Conservation (phyloP, 2,797 vertebrate genomes). For the Anolis apletophallus region DNA sequence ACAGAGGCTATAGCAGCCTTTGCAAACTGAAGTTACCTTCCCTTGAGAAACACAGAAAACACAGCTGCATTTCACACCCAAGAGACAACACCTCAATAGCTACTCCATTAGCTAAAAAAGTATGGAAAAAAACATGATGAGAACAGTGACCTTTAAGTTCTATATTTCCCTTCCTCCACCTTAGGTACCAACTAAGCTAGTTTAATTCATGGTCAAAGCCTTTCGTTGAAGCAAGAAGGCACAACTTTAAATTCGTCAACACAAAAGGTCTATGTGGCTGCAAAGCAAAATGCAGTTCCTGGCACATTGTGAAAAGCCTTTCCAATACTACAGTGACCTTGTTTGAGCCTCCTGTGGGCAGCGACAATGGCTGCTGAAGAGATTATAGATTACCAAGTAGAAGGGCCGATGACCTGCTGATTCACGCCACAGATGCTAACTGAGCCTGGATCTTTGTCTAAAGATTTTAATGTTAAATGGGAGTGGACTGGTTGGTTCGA, state of each 20-base stretch:
- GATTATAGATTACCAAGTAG: not conserved
- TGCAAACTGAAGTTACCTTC: not conserved
- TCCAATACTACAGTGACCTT: slow-evolving; percentile 11
- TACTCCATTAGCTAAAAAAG: not conserved
- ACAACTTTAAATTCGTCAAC: not conserved
- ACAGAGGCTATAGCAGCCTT: not conserved
- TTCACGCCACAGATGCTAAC: rapidly evolving
- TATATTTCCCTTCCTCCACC: not conserved
- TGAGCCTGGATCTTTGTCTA: not conserved
- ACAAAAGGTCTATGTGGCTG: slow-evolving; percentile 13
- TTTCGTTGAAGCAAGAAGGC: not conserved
- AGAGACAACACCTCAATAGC: not conserved
- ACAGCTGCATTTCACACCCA: not conserved
- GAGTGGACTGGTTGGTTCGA: not conserved
- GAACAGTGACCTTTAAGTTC: not conserved
- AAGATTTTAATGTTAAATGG: not conserved
- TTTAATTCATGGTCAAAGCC: not conserved
- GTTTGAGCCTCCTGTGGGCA: slow-evolving; percentile 4
- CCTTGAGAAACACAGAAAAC: not conserved
- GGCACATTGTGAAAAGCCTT: not conserved
- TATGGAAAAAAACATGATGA: not conserved
- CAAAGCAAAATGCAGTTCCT: not conserved
- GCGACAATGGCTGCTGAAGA: slow-evolving; percentile 23
- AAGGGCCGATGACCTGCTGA: not conserved
- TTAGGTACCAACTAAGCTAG: not conserved